Conservation (phyloP, 2,797 vertebrate species). For the Trachurus trachurus region DNA sequence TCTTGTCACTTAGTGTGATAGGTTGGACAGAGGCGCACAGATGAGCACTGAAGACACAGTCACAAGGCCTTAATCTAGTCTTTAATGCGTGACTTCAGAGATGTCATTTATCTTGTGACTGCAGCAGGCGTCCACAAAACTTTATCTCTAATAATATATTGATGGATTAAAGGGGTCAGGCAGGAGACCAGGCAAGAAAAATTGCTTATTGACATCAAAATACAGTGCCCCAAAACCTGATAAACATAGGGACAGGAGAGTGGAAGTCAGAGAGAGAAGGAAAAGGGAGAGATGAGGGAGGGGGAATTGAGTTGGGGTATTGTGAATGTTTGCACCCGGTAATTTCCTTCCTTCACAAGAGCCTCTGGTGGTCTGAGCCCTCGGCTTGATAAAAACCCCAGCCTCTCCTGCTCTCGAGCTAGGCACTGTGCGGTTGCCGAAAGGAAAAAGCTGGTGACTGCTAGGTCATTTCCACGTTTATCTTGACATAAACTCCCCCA, state of each 20-base stretch:
- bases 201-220: slow-evolving; percentile 99
- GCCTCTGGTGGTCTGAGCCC: slow-evolving; percentile 89
- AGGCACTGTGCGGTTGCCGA: slow-evolving; percentile 74
- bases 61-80: slow-evolving; percentile 99
- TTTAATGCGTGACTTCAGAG: slow-evolving; percentile 99
- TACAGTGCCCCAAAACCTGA: slow-evolving; percentile 99
- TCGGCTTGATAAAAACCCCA: slow-evolving; percentile 85
- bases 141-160: slow-evolving; percentile 99
- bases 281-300: slow-evolving; percentile 77
- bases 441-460: slow-evolving; percentile 79
- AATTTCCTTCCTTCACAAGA: slow-evolving; percentile 89
- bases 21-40: slow-evolving; percentile 99
- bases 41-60: slow-evolving; percentile 99
- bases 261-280: slow-evolving; percentile 82
- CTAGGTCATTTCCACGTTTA: slow-evolving; percentile 86
- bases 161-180: slow-evolving; percentile 99
- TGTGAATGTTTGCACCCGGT: slow-evolving; percentile 88
- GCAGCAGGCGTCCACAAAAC: slow-evolving; percentile 99
- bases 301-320: slow-evolving; percentile 82
- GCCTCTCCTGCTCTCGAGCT: slow-evolving; percentile 82
- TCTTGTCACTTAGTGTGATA: slow-evolving; percentile 99
- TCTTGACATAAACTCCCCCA: slow-evolving; percentile 84
- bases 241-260: slow-evolving; percentile 98
- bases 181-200: slow-evolving; percentile 99
- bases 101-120: slow-evolving; percentile 99